Percentiles rank a stretch among this genome's conserved stretches.
phyloP scores from a whole-genome alignment of 2,888 invertebrate genomes.

The Norana najaformis region DNA sequence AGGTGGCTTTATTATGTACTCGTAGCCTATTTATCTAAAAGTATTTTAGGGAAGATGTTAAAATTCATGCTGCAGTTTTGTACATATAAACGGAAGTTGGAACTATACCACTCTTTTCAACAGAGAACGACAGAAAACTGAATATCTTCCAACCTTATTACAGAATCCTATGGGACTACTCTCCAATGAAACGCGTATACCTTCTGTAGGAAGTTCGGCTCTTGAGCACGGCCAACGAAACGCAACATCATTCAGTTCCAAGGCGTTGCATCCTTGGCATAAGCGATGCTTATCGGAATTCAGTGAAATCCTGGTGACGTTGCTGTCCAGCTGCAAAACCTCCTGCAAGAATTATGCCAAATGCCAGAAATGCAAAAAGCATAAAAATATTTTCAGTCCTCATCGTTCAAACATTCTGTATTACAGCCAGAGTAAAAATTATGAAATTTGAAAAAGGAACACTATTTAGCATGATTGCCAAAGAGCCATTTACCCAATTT shows the following conservation, averaged over 20 bases:
- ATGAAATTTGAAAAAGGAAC: too few species aligned
- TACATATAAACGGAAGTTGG: background rate
- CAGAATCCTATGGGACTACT: too few species aligned
- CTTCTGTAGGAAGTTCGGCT: background rate
- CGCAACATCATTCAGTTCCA: background rate
- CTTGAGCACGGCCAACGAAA: slow-evolving; percentile 23
- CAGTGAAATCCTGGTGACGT: background rate
- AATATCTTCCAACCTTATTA: background rate
- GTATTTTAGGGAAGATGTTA: too few species aligned
- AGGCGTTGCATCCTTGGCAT: background rate
- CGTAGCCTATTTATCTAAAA: background rate
- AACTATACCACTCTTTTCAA: background rate
- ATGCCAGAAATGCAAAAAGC: background rate
- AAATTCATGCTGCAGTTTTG: too few species aligned
- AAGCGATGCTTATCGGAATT: background rate
- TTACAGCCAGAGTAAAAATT: too few species aligned
- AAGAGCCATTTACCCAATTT: too few species aligned
- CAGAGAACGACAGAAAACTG: background rate
- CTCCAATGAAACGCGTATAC: background rate
- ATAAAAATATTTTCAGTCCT: background rate
- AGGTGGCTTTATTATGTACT: background rate
- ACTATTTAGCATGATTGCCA: too few species aligned
- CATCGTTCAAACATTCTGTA: too few species aligned
- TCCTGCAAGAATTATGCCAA: background rate
- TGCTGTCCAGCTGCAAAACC: background rate